Evolutionary conservation across 2,888 invertebrate genomes (phyloP), one percentile per base, ranked within the genome.

Genomic region (Pseudococcus longispinus): DNA sequence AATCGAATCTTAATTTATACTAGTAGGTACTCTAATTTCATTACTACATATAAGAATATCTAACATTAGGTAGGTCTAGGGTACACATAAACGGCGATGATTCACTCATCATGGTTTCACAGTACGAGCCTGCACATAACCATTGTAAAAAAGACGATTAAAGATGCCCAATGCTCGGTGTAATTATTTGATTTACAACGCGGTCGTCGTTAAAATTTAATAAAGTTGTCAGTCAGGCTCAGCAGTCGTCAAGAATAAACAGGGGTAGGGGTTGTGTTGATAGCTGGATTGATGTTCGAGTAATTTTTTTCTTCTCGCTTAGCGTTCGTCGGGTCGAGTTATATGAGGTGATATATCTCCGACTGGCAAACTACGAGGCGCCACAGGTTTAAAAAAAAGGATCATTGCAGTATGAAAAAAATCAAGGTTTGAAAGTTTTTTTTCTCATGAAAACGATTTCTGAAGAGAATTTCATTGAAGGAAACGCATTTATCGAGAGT

Each of bases 171-270:
- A 70, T 29, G 29, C 26, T 29, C 29, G 70, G 26, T 70, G 70
- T 29, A 70, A 70, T 60, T 60, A 60, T 15, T 70, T 42, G 77
- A 80, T 80, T 80, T 80, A 80, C 42, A 9, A 80, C 70, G 77
- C 77, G 29, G 77, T 80, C 77, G 77, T 80, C 77, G 77, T 80
- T 80, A 80, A 80, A 80, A 42, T 80, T 80, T 80, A 80, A 80
- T 80, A 32, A 80, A 80, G 77, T 80, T 80, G 42, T 80, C 42
- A 37, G 77, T 80, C 60, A 60, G 60, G 23, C 60, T 20, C 60
- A 60, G 60, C 60, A 9, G 29, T 74, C 32, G 74, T 74, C 32
- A 9, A 32, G 32, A 74, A 15, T 60, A 23, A 13, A 13, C 32
- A 18, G 77, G 42, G 9, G 23, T 20, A 20, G 20, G 37, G 29